Evolutionary conservation across 2,888 invertebrate species (phyloP), one percentile per base, ranked within the genome.

Genomic region (Linnaemya tessellans): DNA sequence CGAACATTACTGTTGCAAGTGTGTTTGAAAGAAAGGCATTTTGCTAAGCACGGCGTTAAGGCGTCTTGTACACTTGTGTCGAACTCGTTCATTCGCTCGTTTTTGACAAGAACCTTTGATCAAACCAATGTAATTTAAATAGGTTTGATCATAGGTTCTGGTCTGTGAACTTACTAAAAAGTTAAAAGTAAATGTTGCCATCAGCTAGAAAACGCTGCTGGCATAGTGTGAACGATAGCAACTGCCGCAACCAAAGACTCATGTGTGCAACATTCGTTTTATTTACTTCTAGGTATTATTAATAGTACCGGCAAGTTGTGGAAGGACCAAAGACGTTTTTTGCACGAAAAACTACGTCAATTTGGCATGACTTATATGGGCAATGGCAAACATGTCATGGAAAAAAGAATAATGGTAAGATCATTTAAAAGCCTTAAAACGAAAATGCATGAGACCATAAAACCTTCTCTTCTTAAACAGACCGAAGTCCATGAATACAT

Each of bases 361-460:
- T 97, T 98, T 89, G 98, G 98, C 73, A 97, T 98, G 96, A 97
- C 97, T 80, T 96, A 96, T 92, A 94, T 96, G 93, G 96, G 96
- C 71, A 94, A 95, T 87, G 96, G 96, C 87, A 96, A 96, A 92
- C 95, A 95, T 90, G 94, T 96, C 89, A 96, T 98, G 96, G 97
- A 97, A 92, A 94, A 94, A 83, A 94, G 96, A 91, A 97, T 97
- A 89, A 96, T 96, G 96, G 97, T 96, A 91, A 92, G 94, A 93
- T 71, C 3, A 35, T 8, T n/a, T 2, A 7, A n/a, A 0, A 20
- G 1, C 9, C 13, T n/a, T 30, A 15, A 22, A 13, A 1, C 22
- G 5, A 13, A 64, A 43, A 15, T 64, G 1, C 38, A 41, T 22
- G 43, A 1, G 7, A 13, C 15, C n/a, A 25, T 10, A 2, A 0